Evolutionary conservation across 2,797 vertebrate genomes (phyloP).

Genomic region (Argyrosomus regius): DNA sequence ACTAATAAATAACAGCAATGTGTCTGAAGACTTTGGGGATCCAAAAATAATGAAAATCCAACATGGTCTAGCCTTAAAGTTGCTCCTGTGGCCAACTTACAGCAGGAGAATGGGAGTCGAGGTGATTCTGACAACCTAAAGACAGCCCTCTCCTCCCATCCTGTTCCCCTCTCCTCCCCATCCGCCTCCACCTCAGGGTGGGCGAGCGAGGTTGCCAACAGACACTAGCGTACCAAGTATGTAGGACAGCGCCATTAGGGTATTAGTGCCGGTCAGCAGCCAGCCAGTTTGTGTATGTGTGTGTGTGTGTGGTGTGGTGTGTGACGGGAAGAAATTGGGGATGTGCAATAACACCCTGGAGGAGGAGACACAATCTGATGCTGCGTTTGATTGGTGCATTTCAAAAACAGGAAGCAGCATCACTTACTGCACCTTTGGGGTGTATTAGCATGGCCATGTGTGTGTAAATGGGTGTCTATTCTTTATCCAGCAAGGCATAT

Average conservation of each 20-base stretch:
- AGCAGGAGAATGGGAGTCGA: neutral
- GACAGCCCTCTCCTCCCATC: constrained; percentile 53
- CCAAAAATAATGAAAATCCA: neutral
- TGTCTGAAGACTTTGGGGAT: neutral
- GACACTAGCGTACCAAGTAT: constrained; percentile 75
- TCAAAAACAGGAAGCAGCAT: constrained; percentile 44
- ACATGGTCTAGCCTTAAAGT: neutral
- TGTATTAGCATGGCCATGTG: constrained; percentile 15
- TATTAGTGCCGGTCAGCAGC: constrained; percentile 85
- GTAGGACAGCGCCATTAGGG: constrained; percentile 85
- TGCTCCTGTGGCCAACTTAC: neutral
- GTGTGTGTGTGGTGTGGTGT: constrained; percentile 44
- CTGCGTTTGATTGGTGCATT: constrained; percentile 46
- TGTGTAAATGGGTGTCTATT: neutral
- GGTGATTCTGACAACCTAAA: constrained; percentile 33
- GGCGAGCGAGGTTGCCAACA: constrained; percentile 62
- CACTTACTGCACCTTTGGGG: constrained; percentile 38
- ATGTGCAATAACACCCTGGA: constrained; percentile 59
- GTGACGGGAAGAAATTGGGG: constrained; percentile 49
- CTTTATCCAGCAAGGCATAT: constrained; percentile 14
- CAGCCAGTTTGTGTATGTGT: constrained; percentile 58
- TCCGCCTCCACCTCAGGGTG: constrained; percentile 57
- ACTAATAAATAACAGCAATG: neutral
- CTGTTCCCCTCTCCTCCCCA: constrained; percentile 38
- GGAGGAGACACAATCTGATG: constrained; percentile 55